Evolutionary conservation across 2,888 invertebrate species (phyloP), one percentile per base, ranked within the genome.

Genomic region (Norana najaformis): DNA sequence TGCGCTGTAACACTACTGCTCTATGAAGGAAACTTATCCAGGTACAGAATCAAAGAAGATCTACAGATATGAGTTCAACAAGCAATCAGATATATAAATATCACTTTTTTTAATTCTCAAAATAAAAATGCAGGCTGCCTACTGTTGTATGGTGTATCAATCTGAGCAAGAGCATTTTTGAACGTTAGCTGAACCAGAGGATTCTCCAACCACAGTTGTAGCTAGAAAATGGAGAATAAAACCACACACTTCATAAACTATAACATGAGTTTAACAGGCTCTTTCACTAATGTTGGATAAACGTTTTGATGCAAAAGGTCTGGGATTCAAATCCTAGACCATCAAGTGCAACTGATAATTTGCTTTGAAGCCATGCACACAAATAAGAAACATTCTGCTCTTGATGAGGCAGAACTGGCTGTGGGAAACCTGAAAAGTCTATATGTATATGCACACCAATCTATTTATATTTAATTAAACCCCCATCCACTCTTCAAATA

Each of bases 201-300:
- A 95, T 98, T 98, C 93, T 98, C 98, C 91, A 99, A 96, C 99
- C 99, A 99, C 95, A 98, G 96, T 95, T 98, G 98, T 37, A 99
- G 95, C 96, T 95, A n/a, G 92, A 34, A 91, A 92, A 18, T 37
- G 30, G 38, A 88, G 47, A 85, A 85, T 85, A 69, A 69, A n/a
- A 23, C 69, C 14, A 69, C 6, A n/a, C 13, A 4, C n/a, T 11
- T 30, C n/a, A 18, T 47, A 47, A 11, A 1, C 6, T 23, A 47
- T 23, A 23, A 47, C 47, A 47, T 23, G n/a, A 47, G 1, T 47
- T 47, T 23, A 47, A 47, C 47, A 47, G 5, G 23, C 23, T 3
- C 47, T 11, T 47, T 47, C 23, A 47, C 4, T 23, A 23, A 47
- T 47, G 23, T 23, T 5, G 11, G 2, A 47, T 47, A 47, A 47